Evolutionary conservation across 2,113 vertebrate species (phyloP).

Genomic region (Promerops cafer): DNA sequence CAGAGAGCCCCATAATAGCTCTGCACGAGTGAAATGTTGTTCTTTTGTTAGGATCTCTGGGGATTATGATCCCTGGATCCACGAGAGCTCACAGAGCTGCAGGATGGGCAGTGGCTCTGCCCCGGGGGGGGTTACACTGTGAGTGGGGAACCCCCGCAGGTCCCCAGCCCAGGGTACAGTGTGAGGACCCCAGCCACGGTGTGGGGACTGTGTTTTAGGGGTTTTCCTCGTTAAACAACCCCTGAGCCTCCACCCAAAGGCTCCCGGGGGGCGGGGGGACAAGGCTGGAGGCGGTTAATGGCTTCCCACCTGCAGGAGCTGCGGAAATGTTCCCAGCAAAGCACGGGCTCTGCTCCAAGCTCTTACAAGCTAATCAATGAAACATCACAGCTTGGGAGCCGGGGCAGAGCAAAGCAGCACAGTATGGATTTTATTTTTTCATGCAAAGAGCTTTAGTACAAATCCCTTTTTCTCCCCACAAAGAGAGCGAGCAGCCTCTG

Average conservation of each 20-base stretch:
- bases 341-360: constrained; percentile 8
- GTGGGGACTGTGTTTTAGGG: accelerated
- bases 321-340: neutral
- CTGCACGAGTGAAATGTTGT: neutral
- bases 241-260: neutral
- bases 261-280: neutral
- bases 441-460: constrained; percentile 22
- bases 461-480: neutral
- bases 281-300: neutral
- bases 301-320: neutral
- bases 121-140: accelerated
- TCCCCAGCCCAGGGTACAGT: accelerated
- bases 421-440: constrained; percentile 8
- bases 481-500: neutral
- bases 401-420: constrained; percentile 15
- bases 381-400: constrained; percentile 16
- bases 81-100: accelerated
- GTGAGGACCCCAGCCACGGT: accelerated
- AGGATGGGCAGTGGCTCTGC: neutral
- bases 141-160: accelerated
- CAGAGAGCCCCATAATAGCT: neutral
- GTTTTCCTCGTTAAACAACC: neutral
- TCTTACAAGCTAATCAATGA: constrained; percentile 42
- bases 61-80: neutral
- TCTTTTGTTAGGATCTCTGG: neutral